A percentile compares a stretch with the other conserved stretches of the same genome.
These are phyloP conservation scores for Condylura cristata DNA, from an alignment of 2,113 vertebrate species.

Conservation along the genomic window DNA sequence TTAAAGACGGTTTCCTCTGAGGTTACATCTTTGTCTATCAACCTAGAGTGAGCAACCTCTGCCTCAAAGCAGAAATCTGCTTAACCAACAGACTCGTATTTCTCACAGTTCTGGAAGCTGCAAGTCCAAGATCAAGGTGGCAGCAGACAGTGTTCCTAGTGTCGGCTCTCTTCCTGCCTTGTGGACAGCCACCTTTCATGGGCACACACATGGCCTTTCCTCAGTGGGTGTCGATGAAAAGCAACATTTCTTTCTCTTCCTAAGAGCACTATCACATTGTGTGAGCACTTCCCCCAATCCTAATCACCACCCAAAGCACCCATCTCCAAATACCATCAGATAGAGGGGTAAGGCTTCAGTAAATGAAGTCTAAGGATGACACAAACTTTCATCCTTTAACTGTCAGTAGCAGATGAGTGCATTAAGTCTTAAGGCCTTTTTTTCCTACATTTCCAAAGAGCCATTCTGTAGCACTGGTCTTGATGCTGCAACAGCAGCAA, in stretches of 20 bases:
- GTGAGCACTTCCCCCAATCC: too few relatives aligned
- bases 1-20: background rate
- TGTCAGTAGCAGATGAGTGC: background rate
- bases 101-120: background rate
- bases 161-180: background rate
- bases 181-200: background rate
- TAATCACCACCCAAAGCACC: background rate
- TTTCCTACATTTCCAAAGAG: background rate
- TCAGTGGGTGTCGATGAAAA: fast-evolving
- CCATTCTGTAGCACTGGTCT: background rate
- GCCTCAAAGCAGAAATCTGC: background rate
- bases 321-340: background rate
- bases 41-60: background rate
- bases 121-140: background rate
- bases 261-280: background rate
- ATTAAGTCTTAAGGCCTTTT: background rate
- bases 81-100: background rate
- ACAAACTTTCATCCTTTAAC: background rate
- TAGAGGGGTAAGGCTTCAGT: background rate
- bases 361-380: background rate
- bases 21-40: background rate
- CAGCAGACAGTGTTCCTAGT: background rate
- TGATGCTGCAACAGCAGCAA: fast-evolving
- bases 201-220: too few relatives aligned
- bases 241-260: background rate